Conservation (phyloP, 2,113 vertebrate genomes). For the Mormoops blainvillei region DNA sequence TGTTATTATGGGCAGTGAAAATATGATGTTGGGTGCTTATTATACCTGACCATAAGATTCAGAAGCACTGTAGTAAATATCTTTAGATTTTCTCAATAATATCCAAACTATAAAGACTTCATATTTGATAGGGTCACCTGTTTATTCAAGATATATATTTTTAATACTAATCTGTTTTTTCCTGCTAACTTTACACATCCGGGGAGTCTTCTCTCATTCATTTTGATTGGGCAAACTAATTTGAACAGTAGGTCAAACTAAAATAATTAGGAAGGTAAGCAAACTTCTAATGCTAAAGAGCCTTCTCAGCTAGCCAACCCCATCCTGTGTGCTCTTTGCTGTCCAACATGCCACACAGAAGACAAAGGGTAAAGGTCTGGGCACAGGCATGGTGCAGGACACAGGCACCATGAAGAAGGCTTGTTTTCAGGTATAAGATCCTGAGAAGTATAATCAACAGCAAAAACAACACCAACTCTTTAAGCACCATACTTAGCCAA, state of each 20-base stretch:
- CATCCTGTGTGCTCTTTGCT: not conserved
- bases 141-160: not conserved
- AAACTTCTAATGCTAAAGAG: not conserved
- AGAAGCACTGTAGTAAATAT: not conserved
- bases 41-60: not conserved
- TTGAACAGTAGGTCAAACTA: not conserved
- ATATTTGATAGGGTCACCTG: not conserved
- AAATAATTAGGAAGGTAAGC: not conserved
- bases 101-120: not conserved
- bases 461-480: not conserved
- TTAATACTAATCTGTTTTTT: not conserved
- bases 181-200: not conserved
- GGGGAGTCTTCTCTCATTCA: not conserved
- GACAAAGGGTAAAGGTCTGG: not conserved
- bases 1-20: not conserved
- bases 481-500: not conserved
- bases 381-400: not conserved
- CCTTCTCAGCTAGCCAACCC: not conserved
- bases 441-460: not conserved
- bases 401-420: too few relatives aligned
- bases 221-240: not conserved
- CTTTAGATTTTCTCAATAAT: not conserved
- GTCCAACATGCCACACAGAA: too few relatives aligned
- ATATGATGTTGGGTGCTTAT: not conserved
- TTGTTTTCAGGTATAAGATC: not conserved